Conservation (phyloP, 2,888 invertebrate genomes). For the Sarcophaga caerulescens region DNA sequence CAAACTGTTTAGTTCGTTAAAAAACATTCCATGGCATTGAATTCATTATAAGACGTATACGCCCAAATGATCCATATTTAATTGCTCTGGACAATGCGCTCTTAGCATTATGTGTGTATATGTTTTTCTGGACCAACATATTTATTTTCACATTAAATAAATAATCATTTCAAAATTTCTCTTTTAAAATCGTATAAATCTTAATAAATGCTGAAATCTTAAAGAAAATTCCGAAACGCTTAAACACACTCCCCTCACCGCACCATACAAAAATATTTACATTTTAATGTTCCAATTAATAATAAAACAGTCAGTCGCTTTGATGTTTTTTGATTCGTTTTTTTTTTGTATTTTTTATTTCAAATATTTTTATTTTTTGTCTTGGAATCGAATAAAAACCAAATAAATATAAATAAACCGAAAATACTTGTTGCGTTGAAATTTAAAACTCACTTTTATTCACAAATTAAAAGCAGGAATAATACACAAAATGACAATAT, state of each 20-base stretch:
- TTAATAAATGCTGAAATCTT: constrained; percentile 25
- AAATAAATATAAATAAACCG: constrained; percentile 35
- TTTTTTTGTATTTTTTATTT: background rate
- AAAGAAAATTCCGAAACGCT: constrained; percentile 10
- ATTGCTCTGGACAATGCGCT: background rate
- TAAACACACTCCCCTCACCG: background rate
- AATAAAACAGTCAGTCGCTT: constrained; percentile 46
- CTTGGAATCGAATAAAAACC: constrained; percentile 39
- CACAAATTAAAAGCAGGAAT: constrained; percentile 4
- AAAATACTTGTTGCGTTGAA: constrained; percentile 65
- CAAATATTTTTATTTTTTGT: constrained; percentile 9
- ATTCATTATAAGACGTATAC: constrained; percentile 12
- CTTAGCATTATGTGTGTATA: background rate
- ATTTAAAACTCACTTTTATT: constrained; percentile 62
- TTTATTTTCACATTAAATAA: constrained; percentile 17
- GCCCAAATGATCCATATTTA: constrained; percentile 20
- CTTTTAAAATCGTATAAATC: constrained; percentile 56
- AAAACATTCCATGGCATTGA: background rate
- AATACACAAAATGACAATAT: constrained; percentile 55
- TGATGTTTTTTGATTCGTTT: constrained; percentile 45
- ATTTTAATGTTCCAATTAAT: constrained; percentile 66
- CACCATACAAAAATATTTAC: constrained; percentile 41
- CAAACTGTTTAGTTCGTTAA: too few species aligned
- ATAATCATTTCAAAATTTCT: constrained; percentile 54
- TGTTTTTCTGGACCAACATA: constrained; percentile 14